Evolutionary conservation across 1,140 invertebrate species (phyloP).

Genomic region (Ladona fulva): DNA sequence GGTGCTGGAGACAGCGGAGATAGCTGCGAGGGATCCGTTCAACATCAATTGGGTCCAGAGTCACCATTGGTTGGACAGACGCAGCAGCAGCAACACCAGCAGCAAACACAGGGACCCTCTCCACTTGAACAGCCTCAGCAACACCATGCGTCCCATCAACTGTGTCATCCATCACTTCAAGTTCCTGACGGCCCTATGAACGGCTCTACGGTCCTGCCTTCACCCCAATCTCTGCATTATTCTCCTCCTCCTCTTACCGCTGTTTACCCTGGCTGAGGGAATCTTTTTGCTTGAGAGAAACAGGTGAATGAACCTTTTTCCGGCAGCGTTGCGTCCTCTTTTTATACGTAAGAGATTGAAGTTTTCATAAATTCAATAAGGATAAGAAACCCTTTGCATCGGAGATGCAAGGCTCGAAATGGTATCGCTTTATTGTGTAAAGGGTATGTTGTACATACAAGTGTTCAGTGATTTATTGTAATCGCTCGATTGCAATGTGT

Average conservation of each 20-base stretch:
- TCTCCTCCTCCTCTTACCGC: not conserved
- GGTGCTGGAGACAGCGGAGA: constrained; percentile 31
- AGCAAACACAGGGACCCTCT: not conserved
- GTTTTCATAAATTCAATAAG: not conserved
- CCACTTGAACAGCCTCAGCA: not conserved
- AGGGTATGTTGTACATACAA: no score
- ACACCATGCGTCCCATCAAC: not conserved
- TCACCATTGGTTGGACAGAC: not conserved
- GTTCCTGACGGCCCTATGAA: not conserved
- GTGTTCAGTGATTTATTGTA: no score
- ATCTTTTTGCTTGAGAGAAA: not conserved
- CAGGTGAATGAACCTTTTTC: not conserved
- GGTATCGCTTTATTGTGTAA: no score
- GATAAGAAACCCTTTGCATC: no score
- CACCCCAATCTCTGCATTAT: not conserved
- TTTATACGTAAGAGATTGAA: not conserved
- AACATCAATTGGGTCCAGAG: not conserved
- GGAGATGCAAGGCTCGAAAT: no score
- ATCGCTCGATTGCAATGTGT: no score
- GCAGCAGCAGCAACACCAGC: not conserved
- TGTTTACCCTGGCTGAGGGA: not conserved
- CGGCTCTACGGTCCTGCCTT: not conserved
- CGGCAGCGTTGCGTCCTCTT: not conserved
- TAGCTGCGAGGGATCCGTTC: constrained; percentile 17
- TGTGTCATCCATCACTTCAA: not conserved